phyloP scores from a whole-genome alignment of 2,797 vertebrate genomes.

The Cichlasoma orientale region DNA sequence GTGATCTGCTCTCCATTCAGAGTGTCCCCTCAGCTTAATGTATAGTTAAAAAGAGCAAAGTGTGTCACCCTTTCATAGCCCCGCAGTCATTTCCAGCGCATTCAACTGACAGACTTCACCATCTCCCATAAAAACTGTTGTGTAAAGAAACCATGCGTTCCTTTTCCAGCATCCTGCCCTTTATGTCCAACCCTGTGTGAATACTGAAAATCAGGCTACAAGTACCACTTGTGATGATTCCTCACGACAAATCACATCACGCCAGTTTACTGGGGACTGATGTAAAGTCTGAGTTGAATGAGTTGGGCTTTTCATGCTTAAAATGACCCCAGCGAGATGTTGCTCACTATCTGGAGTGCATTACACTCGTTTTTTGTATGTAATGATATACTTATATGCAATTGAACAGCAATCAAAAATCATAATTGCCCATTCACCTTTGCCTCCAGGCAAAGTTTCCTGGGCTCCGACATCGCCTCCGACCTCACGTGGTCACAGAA shows the following conservation, averaged over 20 bases:
- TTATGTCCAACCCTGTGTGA: conserved; percentile 41
- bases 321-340: conserved; percentile 15
- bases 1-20: conserved; percentile 51
- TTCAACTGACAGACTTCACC: conserved; percentile 50
- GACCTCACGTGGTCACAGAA: conserved; percentile 25
- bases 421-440: conserved; percentile 31
- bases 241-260: conserved; percentile 32
- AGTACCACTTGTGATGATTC: conserved; percentile 32
- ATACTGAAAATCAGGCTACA: conserved; percentile 42
- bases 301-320: conserved; percentile 3
- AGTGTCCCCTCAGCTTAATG: conserved; percentile 57
- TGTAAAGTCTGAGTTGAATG: conserved; percentile 15
- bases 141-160: conserved; percentile 60
- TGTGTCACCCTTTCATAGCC: conserved; percentile 49
- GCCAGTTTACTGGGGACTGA: conserved; percentile 23
- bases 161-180: conserved; percentile 49
- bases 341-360: conserved; percentile 2
- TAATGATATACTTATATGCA: conserved; percentile 25
- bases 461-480: conserved; percentile 41
- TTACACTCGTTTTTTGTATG: conserved; percentile 19
- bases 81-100: conserved; percentile 38
- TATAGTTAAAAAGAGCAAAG: conserved; percentile 36
- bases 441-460: conserved; percentile 33
- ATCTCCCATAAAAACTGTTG: conserved; percentile 50
- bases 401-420: conserved; percentile 46